Conservation (phyloP, 2,888 invertebrate genomes). For the Leucania comma region DNA sequence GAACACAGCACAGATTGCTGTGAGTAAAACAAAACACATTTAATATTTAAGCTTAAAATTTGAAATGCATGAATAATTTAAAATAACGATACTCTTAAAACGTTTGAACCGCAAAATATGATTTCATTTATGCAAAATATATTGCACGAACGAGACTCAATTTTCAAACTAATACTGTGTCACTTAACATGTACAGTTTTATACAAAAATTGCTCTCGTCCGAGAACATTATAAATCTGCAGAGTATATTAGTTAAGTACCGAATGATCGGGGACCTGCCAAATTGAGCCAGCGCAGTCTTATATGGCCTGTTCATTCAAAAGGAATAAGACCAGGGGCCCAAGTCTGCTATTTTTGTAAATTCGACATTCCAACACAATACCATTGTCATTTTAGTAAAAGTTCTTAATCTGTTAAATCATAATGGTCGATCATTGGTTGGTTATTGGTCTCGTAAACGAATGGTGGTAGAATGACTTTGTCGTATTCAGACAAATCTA, state of each 20-base stretch:
- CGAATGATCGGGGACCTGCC: neutral
- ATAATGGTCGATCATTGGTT: too few relatives aligned
- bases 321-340: too few relatives aligned
- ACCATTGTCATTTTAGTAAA: too few relatives aligned
- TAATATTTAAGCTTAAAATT: constrained; percentile 20
- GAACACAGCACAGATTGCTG: neutral
- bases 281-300: neutral
- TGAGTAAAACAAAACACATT: constrained; percentile 6
- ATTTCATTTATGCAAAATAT: constrained; percentile 48
- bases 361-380: too few relatives aligned
- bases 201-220: constrained; percentile 4
- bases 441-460: too few relatives aligned
- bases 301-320: too few relatives aligned
- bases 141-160: constrained; percentile 41
- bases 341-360: too few relatives aligned
- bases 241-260: neutral
- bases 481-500: too few relatives aligned
- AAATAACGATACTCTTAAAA: constrained; percentile 27
- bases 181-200: constrained; percentile 9
- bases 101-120: constrained; percentile 40
- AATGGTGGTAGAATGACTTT: too few relatives aligned
- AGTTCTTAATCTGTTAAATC: too few relatives aligned
- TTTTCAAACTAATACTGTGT: constrained; percentile 30
- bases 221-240: neutral
- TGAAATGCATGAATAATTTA: constrained; percentile 28